These are phyloP conservation scores for Agrilus cyanescens DNA, from an alignment of 2,888 invertebrate species.

Conservation along the genomic window DNA sequence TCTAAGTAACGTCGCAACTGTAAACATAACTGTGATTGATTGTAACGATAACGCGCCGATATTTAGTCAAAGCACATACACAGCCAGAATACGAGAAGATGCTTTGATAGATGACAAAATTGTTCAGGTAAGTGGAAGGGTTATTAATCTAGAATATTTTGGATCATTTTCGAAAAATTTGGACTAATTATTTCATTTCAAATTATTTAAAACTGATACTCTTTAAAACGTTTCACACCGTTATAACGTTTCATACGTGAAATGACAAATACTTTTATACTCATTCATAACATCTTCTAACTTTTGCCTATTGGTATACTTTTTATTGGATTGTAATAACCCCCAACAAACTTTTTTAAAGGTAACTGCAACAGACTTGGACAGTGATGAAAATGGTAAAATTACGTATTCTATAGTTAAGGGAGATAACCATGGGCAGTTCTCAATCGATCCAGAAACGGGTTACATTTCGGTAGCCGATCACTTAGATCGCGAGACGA, in stretches of 20 bases:
- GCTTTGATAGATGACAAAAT: constrained; percentile 59
- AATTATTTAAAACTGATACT: not conserved
- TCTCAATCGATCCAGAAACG: constrained; percentile 61
- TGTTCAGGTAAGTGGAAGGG: constrained; percentile 45
- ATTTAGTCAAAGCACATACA: constrained; percentile 67
- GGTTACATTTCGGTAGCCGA: constrained; percentile 67
- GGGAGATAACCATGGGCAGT: constrained; percentile 66
- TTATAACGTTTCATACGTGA: too few species aligned
- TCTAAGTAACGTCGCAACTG: constrained; percentile 73
- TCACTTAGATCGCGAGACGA: constrained; percentile 71
- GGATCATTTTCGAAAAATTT: too few species aligned
- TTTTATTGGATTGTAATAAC: not conserved
- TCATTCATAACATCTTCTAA: not conserved
- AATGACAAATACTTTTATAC: too few species aligned
- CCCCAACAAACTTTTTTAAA: constrained; percentile 22
- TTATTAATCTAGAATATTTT: not conserved
- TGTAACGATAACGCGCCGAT: constrained; percentile 80
- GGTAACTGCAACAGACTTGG: constrained; percentile 72
- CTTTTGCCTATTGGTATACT: not conserved
- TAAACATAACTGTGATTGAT: constrained; percentile 76
- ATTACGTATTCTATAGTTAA: constrained; percentile 66
- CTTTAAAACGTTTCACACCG: not conserved
- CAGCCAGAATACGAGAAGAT: constrained; percentile 68
- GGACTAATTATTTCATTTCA: too few species aligned
- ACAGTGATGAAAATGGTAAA: constrained; percentile 68